Base-by-base conservation (phyloP, 2,113 vertebrate species). In the Pantherophis guttatus region DNA sequence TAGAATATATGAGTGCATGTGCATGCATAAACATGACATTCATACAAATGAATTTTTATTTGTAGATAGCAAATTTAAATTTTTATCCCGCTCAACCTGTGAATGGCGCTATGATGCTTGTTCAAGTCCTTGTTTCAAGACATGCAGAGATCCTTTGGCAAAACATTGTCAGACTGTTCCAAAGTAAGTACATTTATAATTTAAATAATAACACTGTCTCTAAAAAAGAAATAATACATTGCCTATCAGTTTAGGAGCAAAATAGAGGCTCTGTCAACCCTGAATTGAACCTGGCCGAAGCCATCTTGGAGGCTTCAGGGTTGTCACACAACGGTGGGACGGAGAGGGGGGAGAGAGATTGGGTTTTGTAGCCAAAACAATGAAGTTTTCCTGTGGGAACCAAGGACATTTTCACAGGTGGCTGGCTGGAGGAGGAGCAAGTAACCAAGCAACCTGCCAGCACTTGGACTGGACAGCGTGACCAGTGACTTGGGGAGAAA, bases 21-120 rank as follows among this genome's bases (percentile, higher is more conserved):
- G 8, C 54, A 6, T 86, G 19, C 19, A 86, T 88, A 62, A 24
- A 92, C 39, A 70, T 91, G 89, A 21, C 23, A 44, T 5, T 92
- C 1, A 86, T 86, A 0, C 0, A 29, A 39, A 81, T 44, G 8
- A 3, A 89, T 0, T 89, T 90, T 8, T 86, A 86, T 96, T 95
- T 94, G 93, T 95, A 99, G 99, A 98, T 92, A 95, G 95, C 65
- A 97, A 96, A 53, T 95, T 97, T 11, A 95, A 95, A 1, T 91
- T 96, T 93, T 94, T 92, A 5, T 96, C 97, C 8, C 97, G 92
- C 94, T 98, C 98, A 52, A 93, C 95, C 0, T 99, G 99, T 91
- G 98, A 99, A 94, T 99, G 99, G 99, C 97, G 90, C 90, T 99
- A 99, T 1, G 98, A 99, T 91, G 96, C 98, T 88, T 99, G 99